These are phyloP conservation scores for Potorous gilbertii DNA, from an alignment of 2,797 vertebrate species.

Conservation along the genomic window DNA sequence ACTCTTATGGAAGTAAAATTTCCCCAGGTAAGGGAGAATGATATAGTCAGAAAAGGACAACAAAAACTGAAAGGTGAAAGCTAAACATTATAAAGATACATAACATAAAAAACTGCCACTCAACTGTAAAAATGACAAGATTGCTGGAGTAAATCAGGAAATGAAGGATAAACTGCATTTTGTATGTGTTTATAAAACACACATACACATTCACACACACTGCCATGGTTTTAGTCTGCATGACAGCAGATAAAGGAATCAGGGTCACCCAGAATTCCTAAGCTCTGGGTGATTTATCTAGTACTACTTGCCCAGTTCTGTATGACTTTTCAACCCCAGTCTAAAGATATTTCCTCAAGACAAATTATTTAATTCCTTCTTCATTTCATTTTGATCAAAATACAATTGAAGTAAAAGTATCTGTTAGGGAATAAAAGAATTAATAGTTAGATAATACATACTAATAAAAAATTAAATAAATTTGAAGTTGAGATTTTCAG, in stretches of 20 bases:
- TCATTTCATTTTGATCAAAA: background rate
- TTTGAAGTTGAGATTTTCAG: background rate
- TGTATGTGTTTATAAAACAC: too few species aligned
- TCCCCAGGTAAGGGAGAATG: background rate
- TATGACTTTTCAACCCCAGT: background rate
- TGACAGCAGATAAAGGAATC: background rate
- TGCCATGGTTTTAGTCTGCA: background rate
- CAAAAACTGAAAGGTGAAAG: background rate
- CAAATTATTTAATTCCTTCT: background rate
- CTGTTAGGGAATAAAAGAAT: background rate
- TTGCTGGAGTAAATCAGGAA: slow-evolving; percentile 50
- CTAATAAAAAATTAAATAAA: background rate
- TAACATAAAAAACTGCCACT: background rate
- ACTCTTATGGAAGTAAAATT: slow-evolving; percentile 14
- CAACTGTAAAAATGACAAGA: slow-evolving; percentile 17
- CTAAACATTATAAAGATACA: background rate
- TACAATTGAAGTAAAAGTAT: background rate
- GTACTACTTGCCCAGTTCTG: background rate
- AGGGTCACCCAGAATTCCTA: background rate
- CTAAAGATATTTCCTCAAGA: background rate
- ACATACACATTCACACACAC: too few species aligned
- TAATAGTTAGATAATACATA: background rate
- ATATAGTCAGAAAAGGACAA: background rate
- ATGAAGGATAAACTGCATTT: background rate
- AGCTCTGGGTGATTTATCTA: background rate